Evolutionary conservation across 2,888 invertebrate genomes (phyloP), one percentile per base, ranked within the genome.

Genomic region (Dinocampus coccinellae): DNA sequence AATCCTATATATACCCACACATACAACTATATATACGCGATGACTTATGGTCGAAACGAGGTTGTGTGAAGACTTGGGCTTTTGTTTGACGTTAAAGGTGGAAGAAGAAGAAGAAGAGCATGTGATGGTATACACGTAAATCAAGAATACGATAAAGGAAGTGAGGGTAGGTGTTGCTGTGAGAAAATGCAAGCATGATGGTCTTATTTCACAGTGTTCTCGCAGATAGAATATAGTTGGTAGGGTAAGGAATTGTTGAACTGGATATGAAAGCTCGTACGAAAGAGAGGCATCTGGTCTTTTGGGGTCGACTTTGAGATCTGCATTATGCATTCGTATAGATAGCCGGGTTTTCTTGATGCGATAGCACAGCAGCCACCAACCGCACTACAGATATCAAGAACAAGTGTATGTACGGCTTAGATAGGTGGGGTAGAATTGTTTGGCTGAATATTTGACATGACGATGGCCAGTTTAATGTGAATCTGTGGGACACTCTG

Each of bases 261-360:
- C 22, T 26, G 26, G 20, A 33, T 66, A 36, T n/a, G n/a, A n/a
- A 33, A 42, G 69, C 55, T 42, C 58, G 62, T 70, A 66, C 66
- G 69, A 61, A 77, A 55, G 70, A 55, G 70, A 36, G 33, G 65
- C 70, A 70, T 72, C 73, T 73, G 76, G 69, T 64, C 57, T 47
- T 47, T 16, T 20, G 6, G 47, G 47, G 47, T 47, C 16, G 67
- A 72, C 69, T 64, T 74, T 77, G 77, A 81, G 77, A 79, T 81
- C 80, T 85, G 82, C 84, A 85, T 85, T 84, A 85, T 85, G 84
- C 84, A 85, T 84, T 81, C 78, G 74, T 76, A 79, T 47, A 7
- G 81, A 78, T 78, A 77, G 77, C 77, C 76, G 68, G 70, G 7
- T 20, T 53, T 61, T 20, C 55, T 33, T 34, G 20, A 47, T 47